Percentiles rank a stretch among this genome's conserved stretches.
Conservation (phyloP, 2,797 vertebrate genomes). For the Neomorphus geoffroyi region DNA sequence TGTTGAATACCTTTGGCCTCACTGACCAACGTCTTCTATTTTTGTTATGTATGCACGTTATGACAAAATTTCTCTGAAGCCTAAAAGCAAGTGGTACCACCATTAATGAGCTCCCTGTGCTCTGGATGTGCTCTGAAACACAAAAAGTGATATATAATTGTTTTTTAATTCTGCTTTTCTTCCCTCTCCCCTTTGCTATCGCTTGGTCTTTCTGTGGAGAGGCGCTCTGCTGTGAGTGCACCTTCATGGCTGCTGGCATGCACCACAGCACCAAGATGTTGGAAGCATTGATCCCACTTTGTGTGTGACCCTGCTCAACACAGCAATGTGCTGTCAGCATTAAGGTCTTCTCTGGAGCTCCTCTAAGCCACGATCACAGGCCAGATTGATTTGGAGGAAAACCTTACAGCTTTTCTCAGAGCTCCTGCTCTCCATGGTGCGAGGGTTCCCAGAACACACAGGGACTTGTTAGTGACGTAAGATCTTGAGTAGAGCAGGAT, state of each 20-base stretch:
- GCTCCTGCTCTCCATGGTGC: neutral
- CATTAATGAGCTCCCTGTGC: neutral
- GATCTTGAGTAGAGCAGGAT: neutral
- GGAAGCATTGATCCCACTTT: neutral
- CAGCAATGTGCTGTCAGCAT: accelerated
- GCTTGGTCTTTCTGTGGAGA: neutral
- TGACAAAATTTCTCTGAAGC: neutral
- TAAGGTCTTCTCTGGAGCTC: neutral
- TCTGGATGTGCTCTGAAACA: neutral
- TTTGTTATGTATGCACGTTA: neutral
- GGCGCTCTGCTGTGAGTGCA: neutral
- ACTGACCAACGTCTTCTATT: neutral
- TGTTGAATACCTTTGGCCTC: neutral
- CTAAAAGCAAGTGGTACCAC: neutral
- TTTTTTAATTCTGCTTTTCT: neutral
- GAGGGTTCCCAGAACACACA: neutral
- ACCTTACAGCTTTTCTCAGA: neutral
- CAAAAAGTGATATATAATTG: accelerated
- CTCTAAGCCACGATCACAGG: conserved; percentile 9
- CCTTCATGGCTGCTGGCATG: neutral
- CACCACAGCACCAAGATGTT: neutral
- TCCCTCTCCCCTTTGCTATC: neutral
- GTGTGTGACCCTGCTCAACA: neutral
- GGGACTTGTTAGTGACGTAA: neutral
- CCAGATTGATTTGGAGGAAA: neutral